Evolutionary conservation across 2,797 vertebrate genomes (phyloP).

Genomic region (Danio jaintianensis): DNA sequence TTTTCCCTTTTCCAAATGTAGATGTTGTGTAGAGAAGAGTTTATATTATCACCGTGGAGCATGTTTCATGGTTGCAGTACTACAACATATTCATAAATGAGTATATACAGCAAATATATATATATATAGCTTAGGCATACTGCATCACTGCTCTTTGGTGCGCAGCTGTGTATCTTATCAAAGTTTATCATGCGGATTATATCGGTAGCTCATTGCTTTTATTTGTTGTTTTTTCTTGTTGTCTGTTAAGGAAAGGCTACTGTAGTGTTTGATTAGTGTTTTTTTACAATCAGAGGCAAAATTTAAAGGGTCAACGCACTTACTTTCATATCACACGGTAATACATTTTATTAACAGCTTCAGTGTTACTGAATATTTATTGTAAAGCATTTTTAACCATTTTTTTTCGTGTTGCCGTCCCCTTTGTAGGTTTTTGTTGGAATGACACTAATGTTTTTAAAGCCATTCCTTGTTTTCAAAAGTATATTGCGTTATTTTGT

Average conservation of each 20-base stretch:
- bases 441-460: slow-evolving; percentile 40
- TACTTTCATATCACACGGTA: slow-evolving; percentile 39
- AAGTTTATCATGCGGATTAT: slow-evolving; percentile 19
- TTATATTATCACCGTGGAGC: slow-evolving; percentile 62
- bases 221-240: background rate
- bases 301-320: slow-evolving; percentile 22
- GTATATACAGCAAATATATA: slow-evolving; percentile 24
- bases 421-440: slow-evolving; percentile 45
- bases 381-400: slow-evolving; percentile 20
- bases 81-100: slow-evolving; percentile 64
- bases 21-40: slow-evolving; percentile 75
- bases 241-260: background rate
- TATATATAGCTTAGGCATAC: slow-evolving; percentile 42
- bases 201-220: slow-evolving; percentile 21
- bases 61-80: slow-evolving; percentile 70
- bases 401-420: slow-evolving; percentile 16
- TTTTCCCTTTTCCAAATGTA: slow-evolving; percentile 53
- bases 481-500: background rate
- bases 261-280: slow-evolving; percentile 32
- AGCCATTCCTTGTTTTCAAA: slow-evolving; percentile 33
- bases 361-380: slow-evolving; percentile 44
- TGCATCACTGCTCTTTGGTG: slow-evolving; percentile 30
- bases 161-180: slow-evolving; percentile 38
- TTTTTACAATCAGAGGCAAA: slow-evolving; percentile 43
- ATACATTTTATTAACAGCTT: slow-evolving; percentile 17